A percentile compares a stretch with the other conserved stretches of the same genome.
Conservation (phyloP, 1,140 invertebrate genomes). For the Zaprionus africanus region DNA sequence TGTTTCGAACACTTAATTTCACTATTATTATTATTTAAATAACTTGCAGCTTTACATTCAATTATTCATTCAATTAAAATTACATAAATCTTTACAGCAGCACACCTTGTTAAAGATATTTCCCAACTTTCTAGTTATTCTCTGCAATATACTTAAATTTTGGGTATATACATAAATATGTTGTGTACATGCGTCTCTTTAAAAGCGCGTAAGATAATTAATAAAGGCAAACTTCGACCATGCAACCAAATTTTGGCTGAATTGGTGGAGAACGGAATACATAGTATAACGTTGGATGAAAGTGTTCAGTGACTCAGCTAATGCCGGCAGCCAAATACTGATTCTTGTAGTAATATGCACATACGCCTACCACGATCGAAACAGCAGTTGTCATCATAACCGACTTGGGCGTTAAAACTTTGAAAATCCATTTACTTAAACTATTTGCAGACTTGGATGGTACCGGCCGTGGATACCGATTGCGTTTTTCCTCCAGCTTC, state of each 20-base stretch:
- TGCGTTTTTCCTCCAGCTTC: conserved; percentile 77
- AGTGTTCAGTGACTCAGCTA: conserved; percentile 66
- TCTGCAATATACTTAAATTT: conserved; percentile 21
- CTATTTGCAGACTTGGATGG: conserved; percentile 57
- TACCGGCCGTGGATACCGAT: conserved; percentile 68
- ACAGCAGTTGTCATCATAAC: conserved; percentile 78
- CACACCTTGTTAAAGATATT: conserved; percentile 10
- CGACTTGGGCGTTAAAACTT: conserved; percentile 74
- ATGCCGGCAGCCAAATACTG: conserved; percentile 78
- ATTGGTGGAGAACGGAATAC: conserved; percentile 43
- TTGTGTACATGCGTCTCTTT: conserved; percentile 9
- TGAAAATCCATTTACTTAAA: conserved; percentile 66
- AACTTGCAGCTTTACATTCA: conserved; percentile 18
- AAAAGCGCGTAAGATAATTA: conserved; percentile 45
- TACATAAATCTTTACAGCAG: conserved; percentile 26
- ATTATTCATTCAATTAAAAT: conserved; percentile 14
- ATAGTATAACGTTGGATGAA: conserved; percentile 43
- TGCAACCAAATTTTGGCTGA: conserved; percentile 54
- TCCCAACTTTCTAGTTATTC: conserved; percentile 1
- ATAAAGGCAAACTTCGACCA: conserved; percentile 62
- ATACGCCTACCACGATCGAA: conserved; percentile 80
- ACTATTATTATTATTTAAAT: conserved; percentile 43
- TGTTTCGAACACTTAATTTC: conserved; percentile 24
- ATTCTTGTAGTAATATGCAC: conserved; percentile 83
- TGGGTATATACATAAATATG: conserved; percentile 33